Evolutionary conservation across 2,113 vertebrate genomes (phyloP), one percentile per base, ranked within the genome.

Genomic region (Scomber scombrus): DNA sequence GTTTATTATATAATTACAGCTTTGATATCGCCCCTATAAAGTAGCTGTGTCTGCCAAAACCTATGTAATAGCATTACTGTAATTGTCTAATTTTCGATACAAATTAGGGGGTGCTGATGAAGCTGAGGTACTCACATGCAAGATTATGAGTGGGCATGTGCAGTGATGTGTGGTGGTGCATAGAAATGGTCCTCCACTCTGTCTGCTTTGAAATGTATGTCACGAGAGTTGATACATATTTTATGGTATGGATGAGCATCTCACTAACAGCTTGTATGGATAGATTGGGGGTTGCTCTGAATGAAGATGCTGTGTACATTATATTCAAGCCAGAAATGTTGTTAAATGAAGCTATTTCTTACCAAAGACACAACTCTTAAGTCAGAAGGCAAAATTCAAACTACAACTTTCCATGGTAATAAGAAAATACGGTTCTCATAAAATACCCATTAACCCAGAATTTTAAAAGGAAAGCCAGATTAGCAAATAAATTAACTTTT

Each of bases 171-270:
- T 72, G 47, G 5, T 6, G 18, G 34, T 40, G 7, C 34, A 40
- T 51, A 14, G 31, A 77, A 71, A 54, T 50, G 57, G 52, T 66
- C 43, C 45, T 56, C 1, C 49, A 15, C 62, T 63, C 46, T 71
- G 65, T 69, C 72, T 85, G 78, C 72, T 89, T 77, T 85, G 34
- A 91, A 90, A 91, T 91, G 66, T 85, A 31, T 89, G 84, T 86
- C 92, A 91, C 12, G 3, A 54, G 78, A 82, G 78, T 49, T 64
- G 21, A 82, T 92, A 16, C 71, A 93, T 92, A 74, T 85, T 92
- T 92, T 31, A 93, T 85, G 12, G 76, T 29, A 80, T 14, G 51
- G 60, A 64, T 29, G 2, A 46, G 52, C 69, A 64, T 66, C 64
- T 57, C 19, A 34, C 68, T 34, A 74, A 85, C 72, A 78, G 82